Base-by-base conservation (phyloP, 2,797 vertebrate genomes). In the Notolepis coatsorum region DNA sequence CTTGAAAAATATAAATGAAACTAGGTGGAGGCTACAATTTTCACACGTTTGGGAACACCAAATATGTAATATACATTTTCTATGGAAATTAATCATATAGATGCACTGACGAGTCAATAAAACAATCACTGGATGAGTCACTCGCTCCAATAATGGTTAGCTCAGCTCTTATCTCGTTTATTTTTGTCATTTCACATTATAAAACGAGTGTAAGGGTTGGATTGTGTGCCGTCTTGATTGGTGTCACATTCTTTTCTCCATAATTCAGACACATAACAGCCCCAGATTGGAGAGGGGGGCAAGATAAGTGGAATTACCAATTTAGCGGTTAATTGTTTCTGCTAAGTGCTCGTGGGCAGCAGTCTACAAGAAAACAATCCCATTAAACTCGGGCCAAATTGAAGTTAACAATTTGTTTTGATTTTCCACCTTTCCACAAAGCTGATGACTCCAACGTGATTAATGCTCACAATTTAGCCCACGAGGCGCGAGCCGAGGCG, bases 341-440 rank as follows among this genome's bases (percentile, higher is more conserved):
- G 72, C 80, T 87, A 84, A 82, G 81, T 69, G 71, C 58, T 72
- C 41, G 33, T 73, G 71, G 68, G 70, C 68, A 55, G 65, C 79
- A 86, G 82, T 81, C 78, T 75, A 63, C 71, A 77, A 68, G 62
- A 75, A 80, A 86, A 82, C 81, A 85, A 79, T 80, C 71, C 78
- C 76, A 86, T 86, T 88, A 84, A 65, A 51, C 52, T 46, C 12
- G 0, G 8, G 56, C 37, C 65, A 58, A 67, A 79, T 81, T 88
- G 66, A 82, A 87, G 58, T 67, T 84, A 91, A 90, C 80, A 77
- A 75, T 83, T 92, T 88, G 77, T 88, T 84, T 87, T 68, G 67
- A 38, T 87, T 89, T 88, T 79, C 75, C 82, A 58, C 64, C 87
- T 84, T 90, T 79, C 86, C 81, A 84, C 85, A 35, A 86, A 71